A percentile compares a stretch with the other conserved stretches of the same genome.
phyloP scores from a whole-genome alignment of 2,797 vertebrate genomes.

The Tragopan temminckii region DNA sequence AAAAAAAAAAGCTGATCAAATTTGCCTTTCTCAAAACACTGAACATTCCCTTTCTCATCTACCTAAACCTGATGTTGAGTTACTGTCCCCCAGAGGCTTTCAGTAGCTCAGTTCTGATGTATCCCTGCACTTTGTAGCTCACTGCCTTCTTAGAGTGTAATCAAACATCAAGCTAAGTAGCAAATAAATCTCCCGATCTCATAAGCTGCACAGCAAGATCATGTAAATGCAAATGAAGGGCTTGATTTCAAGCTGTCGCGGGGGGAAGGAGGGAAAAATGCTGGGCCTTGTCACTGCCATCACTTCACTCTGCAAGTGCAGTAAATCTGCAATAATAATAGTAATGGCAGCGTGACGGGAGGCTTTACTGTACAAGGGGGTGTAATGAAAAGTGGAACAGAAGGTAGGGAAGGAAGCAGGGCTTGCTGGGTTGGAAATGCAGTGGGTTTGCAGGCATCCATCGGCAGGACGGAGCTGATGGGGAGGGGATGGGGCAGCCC shows the following conservation, averaged over 20 bases:
- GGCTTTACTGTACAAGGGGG: conserved; percentile 66
- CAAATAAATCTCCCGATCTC: conserved; percentile 95
- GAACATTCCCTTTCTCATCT: conserved; percentile 65
- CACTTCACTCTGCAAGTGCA: conserved; percentile 85
- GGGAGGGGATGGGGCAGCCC: conserved; percentile 6
- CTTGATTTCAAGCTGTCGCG: conserved; percentile 91
- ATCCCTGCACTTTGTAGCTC: conserved; percentile 71
- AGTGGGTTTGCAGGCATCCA: background rate
- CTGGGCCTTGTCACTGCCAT: conserved; percentile 80
- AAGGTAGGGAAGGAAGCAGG: conserved; percentile 54
- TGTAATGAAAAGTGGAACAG: conserved; percentile 52
- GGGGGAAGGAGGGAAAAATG: conserved; percentile 81
- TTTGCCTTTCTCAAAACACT: conserved; percentile 67
- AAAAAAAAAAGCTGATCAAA: conserved; percentile 21
- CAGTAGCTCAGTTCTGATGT: conserved; percentile 68
- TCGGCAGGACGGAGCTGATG: background rate
- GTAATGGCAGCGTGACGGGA: conserved; percentile 74
- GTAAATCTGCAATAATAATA: conserved; percentile 77
- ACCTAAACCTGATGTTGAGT: conserved; percentile 79
- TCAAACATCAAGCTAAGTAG: conserved; percentile 93
- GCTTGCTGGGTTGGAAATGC: background rate
- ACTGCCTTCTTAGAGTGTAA: conserved; percentile 84
- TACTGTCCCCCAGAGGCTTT: conserved; percentile 77
- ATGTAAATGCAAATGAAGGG: conserved; percentile 99
- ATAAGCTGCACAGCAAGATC: conserved; percentile 93